A percentile compares a stretch with the other conserved stretches of the same genome.
These are phyloP conservation scores for Semaprochilodus insignis DNA, from an alignment of 2,797 vertebrate species.

Conservation along the genomic window DNA sequence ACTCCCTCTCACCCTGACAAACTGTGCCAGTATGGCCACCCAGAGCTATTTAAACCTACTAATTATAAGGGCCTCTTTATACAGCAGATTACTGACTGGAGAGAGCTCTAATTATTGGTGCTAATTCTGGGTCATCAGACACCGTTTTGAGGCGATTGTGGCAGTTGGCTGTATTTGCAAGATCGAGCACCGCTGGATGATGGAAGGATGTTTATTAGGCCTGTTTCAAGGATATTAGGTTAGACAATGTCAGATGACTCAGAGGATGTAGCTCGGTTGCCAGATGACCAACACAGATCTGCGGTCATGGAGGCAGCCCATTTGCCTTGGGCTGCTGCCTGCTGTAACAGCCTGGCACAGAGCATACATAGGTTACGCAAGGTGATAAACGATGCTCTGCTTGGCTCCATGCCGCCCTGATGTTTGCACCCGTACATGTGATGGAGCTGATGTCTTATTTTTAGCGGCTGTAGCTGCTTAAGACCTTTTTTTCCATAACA, in stretches of 20 bases:
- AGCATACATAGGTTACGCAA: background rate
- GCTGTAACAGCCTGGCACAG: background rate
- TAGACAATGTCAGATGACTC: slow-evolving; percentile 40
- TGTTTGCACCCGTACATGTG: background rate
- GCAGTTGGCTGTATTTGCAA: slow-evolving; percentile 31
- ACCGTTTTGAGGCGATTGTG: slow-evolving; percentile 60
- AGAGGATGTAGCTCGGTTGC: slow-evolving; percentile 21
- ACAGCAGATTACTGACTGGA: slow-evolving; percentile 62
- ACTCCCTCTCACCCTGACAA: slow-evolving; percentile 31
- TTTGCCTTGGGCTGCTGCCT: slow-evolving; percentile 22
- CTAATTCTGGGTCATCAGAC: slow-evolving; percentile 67
- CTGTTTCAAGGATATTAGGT: slow-evolving; percentile 27
- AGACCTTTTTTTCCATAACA: background rate
- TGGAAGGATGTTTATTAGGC: slow-evolving; percentile 28
- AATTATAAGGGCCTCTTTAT: slow-evolving; percentile 62
- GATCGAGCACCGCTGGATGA: slow-evolving; percentile 16
- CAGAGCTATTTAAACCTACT: slow-evolving; percentile 68
- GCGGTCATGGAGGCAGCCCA: background rate
- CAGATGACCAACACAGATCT: slow-evolving; percentile 11
- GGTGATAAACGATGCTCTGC: slow-evolving; percentile 7
- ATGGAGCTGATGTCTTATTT: background rate
- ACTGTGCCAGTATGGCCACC: slow-evolving; percentile 62
- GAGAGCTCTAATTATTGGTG: slow-evolving; percentile 62
- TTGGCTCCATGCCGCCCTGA: background rate
- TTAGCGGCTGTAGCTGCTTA: background rate